Conservation (phyloP, 2,113 vertebrate species). For the Nothocercus nigrocapillus region DNA sequence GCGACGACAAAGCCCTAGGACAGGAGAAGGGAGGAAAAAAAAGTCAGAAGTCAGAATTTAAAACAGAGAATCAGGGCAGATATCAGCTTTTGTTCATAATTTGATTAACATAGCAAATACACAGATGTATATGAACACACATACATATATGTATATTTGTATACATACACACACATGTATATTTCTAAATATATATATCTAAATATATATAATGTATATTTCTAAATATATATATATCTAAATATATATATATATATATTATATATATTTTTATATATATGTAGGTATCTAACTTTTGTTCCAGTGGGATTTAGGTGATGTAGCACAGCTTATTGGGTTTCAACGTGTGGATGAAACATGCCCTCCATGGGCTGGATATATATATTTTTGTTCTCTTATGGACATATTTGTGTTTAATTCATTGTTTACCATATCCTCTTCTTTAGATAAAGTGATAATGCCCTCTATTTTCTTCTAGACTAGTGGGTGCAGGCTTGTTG, state of each 20-base stretch:
- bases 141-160: too few relatives aligned
- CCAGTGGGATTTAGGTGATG: not conserved
- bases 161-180: too few relatives aligned
- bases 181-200: too few relatives aligned
- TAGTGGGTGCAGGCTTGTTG: not conserved
- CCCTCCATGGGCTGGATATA: not conserved
- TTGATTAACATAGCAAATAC: not conserved
- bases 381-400: not conserved
- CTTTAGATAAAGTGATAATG: not conserved
- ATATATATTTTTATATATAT: too few relatives aligned
- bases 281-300: not conserved
- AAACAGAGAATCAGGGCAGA: not conserved
- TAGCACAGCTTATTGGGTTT: not conserved
- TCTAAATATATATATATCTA: too few relatives aligned
- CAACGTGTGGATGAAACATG: not conserved
- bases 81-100: not conserved
- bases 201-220: too few relatives aligned
- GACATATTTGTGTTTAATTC: not conserved
- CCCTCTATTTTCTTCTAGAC: not conserved
- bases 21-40: not conserved
- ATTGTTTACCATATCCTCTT: not conserved
- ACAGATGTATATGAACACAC: not conserved
- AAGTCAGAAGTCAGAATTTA: not conserved
- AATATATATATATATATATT: too few relatives aligned
- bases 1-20: constrained; percentile 74